Percentiles rank a stretch among this genome's conserved stretches.
These are phyloP conservation scores for Lacerta viridis DNA, from an alignment of 2,797 vertebrate species.

Conservation along the genomic window DNA sequence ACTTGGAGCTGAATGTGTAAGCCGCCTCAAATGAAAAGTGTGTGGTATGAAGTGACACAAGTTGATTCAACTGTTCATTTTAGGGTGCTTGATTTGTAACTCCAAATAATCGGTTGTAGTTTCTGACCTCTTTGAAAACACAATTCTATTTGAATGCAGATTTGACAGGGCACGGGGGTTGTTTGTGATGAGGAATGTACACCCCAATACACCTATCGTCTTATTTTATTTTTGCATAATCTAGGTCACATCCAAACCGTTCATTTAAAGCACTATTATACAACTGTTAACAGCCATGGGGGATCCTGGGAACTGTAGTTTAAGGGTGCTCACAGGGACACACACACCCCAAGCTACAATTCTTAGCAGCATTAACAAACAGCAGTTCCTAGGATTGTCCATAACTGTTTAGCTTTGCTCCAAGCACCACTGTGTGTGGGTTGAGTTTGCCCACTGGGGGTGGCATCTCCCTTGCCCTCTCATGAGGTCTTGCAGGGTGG, in stretches of 20 bases:
- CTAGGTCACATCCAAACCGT: neutral
- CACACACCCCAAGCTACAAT: no score
- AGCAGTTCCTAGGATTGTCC: neutral
- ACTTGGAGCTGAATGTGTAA: conserved; percentile 1
- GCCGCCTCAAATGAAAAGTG: no score
- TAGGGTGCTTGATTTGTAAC: neutral
- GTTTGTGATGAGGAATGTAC: neutral
- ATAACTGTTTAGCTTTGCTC: neutral
- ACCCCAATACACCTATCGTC: neutral
- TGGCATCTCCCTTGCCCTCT: no score
- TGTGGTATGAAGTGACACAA: neutral
- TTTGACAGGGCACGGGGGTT: neutral
- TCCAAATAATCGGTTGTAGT: neutral
- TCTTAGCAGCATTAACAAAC: no score
- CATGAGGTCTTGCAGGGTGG: no score
- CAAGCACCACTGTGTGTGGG: no score
- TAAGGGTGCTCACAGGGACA: no score
- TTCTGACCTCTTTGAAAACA: neutral
- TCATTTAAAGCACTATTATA: no score
- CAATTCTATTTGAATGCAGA: neutral
- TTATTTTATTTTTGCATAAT: neutral
- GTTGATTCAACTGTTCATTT: neutral
- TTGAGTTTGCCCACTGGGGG: no score
- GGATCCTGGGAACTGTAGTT: no score
- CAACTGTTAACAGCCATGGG: no score